Conservation (phyloP, 2,888 invertebrate genomes). For the Patella caerulea region DNA sequence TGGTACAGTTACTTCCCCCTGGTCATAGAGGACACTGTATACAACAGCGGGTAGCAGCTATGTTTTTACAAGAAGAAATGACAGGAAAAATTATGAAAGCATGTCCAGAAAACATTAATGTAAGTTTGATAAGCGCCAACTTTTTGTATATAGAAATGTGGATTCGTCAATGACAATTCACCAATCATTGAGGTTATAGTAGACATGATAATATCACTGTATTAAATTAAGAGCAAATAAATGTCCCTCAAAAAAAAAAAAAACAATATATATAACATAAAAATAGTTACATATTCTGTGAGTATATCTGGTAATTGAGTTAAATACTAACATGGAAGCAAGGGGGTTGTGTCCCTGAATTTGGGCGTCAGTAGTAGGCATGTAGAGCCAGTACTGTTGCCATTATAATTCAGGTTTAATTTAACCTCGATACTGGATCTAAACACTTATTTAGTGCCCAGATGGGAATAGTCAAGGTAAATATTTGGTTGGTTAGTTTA, state of each 20-base stretch:
- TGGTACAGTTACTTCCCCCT: conserved; percentile 45
- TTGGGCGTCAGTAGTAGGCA: conserved; percentile 8
- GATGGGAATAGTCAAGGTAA: conserved; percentile 3
- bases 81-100: neutral
- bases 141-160: too few species aligned
- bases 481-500: conserved; percentile 6
- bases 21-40: conserved; percentile 42
- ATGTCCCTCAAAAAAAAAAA: too few species aligned
- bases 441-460: neutral
- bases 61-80: conserved; percentile 30
- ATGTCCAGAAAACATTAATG: conserved; percentile 2
- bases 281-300: too few species aligned
- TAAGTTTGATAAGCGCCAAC: neutral
- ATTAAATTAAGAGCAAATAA: too few species aligned
- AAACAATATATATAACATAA: too few species aligned
- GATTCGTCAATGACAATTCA: too few species aligned
- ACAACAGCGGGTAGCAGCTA: conserved; percentile 44
- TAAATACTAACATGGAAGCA: too few species aligned
- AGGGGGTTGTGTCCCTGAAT: neutral
- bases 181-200: too few species aligned
- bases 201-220: too few species aligned
- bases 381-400: conserved; percentile 8
- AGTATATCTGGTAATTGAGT: too few species aligned
- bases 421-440: conserved; percentile 3
- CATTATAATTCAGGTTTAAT: conserved; percentile 1